Conservation (phyloP, 2,888 invertebrate genomes). For the Lithosia quadra region DNA sequence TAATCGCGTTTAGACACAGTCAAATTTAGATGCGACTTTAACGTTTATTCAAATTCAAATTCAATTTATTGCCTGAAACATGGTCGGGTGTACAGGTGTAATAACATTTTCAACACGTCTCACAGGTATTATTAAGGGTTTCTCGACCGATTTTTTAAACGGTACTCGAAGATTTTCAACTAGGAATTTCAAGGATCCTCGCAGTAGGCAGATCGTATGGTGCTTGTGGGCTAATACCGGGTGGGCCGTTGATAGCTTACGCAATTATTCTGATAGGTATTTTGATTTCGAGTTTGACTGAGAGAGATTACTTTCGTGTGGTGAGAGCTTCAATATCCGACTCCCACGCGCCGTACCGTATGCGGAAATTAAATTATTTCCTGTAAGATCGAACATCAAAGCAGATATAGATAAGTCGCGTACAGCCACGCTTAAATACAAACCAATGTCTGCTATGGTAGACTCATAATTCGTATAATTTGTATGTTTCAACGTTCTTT, state of each 20-base stretch:
- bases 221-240: not conserved
- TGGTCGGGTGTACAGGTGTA: too few relatives aligned
- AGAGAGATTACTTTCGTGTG: not conserved
- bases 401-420: not conserved
- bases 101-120: too few relatives aligned
- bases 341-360: not conserved
- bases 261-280: not conserved
- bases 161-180: not conserved
- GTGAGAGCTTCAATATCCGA: not conserved
- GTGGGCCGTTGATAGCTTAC: too few relatives aligned
- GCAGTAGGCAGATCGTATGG: not conserved
- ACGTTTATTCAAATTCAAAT: conserved; percentile 8
- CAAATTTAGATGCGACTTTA: conserved; percentile 7
- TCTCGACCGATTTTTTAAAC: not conserved
- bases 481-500: not conserved
- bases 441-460: not conserved
- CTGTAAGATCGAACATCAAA: not conserved
- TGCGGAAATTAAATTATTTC: not conserved
- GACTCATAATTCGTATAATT: not conserved
- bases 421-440: not conserved
- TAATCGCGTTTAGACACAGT: conserved; percentile 3
- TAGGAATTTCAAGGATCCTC: not conserved
- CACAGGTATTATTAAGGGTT: not conserved
- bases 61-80: too few relatives aligned
- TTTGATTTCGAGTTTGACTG: not conserved